A percentile compares a stretch with the other conserved stretches of the same genome.
Evolutionary conservation across 2,888 invertebrate genomes (phyloP).

Genomic region (Ophioninae sp.): DNA sequence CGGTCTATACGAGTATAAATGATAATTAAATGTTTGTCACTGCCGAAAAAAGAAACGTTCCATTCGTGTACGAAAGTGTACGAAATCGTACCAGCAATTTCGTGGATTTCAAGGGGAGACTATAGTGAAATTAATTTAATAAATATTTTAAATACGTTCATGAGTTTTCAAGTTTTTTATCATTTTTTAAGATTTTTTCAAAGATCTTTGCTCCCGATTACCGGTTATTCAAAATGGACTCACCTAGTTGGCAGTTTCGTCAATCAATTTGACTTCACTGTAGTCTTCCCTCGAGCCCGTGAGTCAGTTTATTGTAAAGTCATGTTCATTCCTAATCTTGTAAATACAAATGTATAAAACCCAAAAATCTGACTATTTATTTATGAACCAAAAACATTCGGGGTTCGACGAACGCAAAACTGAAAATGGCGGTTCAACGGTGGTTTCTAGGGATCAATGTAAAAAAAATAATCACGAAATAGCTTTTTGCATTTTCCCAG

Average conservation of each 20-base stretch:
- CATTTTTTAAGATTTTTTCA: background rate
- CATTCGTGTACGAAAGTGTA: conserved; percentile 6
- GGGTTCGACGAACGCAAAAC: too few relatives aligned
- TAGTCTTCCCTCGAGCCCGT: conserved; percentile 17
- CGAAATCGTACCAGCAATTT: background rate
- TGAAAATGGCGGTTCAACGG: too few relatives aligned
- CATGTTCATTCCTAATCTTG: conserved; percentile 69
- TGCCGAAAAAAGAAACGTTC: conserved; percentile 60
- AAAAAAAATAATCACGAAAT: too few relatives aligned
- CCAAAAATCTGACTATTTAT: background rate
- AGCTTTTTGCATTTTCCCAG: too few relatives aligned
- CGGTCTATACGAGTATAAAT: conserved; percentile 29
- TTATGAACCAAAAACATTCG: too few relatives aligned
- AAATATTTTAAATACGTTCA: background rate
- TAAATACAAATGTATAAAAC: conserved; percentile 72
- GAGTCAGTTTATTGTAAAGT: conserved; percentile 49
- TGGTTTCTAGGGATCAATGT: too few relatives aligned
- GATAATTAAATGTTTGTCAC: conserved; percentile 51
- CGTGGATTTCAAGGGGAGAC: background rate
- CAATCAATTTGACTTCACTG: background rate
- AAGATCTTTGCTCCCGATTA: background rate
- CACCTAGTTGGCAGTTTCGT: background rate
- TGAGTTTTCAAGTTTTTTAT: background rate
- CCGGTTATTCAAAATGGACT: background rate
- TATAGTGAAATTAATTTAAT: background rate